Base-by-base conservation (phyloP, 2,888 invertebrate genomes). In the Drosophila macrospina region DNA sequence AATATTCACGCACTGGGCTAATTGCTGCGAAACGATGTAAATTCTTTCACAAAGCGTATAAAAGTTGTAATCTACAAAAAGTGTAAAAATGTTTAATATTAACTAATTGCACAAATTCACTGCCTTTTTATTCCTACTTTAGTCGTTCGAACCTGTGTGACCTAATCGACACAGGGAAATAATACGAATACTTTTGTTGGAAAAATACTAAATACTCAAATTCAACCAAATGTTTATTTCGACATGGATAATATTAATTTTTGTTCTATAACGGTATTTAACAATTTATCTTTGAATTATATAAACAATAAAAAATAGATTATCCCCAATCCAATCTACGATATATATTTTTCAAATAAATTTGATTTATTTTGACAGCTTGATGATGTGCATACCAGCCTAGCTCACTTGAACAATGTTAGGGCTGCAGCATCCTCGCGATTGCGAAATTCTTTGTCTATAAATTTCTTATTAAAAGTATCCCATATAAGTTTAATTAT, bases 1-100 rank as follows among this genome's bases (percentile, higher is more conserved):
- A 56, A 64, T 67, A 68, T 70, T 34, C 74, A 78, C 81, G 74
- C 69, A 81, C 88, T 87, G 78, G 69, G 78, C 78, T 68, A 50
- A 37, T 51, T 20, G 78, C 24, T 71, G 39, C 24, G 15, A 47
- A 37, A 47, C 30, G 50, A 6, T 60, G 30, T 57, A 44, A 60
- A 45, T 60, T 74, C 55, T 57, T 59, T 67, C 24, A 8, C 55
- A 74, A 63, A 61, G 55, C 64, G 61, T 62, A 59, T 37, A 62
- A 80, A 64, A 54, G 15, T 51, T 45, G 26, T 48, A 30, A 50
- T 57, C 42, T 69, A 69, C 62, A 74, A 73, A 66, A 70, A 56
- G 20, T 78, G 45, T 56, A 69, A 78, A 81, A 68, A 63, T 60
- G 66, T 69, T 56, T 50, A 30, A 64, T 42, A 55, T 54, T 55